phyloP scores from a whole-genome alignment of 2,888 invertebrate species.

The Aradus depressus region DNA sequence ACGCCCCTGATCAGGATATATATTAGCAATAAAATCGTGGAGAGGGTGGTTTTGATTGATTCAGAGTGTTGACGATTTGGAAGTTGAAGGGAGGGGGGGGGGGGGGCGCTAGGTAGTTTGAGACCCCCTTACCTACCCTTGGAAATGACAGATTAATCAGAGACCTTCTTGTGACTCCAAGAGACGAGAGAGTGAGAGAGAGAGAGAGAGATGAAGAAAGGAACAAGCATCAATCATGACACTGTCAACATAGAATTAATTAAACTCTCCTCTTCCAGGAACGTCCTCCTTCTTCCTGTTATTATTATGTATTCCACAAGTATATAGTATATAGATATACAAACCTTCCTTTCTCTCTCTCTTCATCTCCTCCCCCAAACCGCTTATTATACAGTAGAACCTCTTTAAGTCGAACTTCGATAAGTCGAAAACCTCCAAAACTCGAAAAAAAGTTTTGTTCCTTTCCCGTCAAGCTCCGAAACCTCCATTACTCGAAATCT shows the following conservation, averaged over 20 bases:
- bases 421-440: too few species aligned
- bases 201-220: conserved; percentile 23
- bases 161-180: conserved; percentile 20
- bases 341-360: not conserved
- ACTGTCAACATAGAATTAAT: conserved; percentile 28
- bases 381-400: too few species aligned
- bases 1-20: too few species aligned
- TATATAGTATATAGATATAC: not conserved
- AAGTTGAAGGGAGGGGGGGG: conserved; percentile 1
- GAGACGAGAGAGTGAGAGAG: conserved; percentile 11
- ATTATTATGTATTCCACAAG: conserved; percentile 17
- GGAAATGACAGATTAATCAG: conserved; percentile 28
- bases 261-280: conserved; percentile 22
- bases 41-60: too few species aligned
- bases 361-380: too few species aligned
- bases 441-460: too few species aligned
- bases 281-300: conserved; percentile 9
- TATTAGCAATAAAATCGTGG: too few species aligned
- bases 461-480: too few species aligned
- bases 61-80: too few species aligned
- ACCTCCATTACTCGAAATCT: too few species aligned
- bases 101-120: conserved; percentile 11
- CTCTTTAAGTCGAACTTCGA: too few species aligned
- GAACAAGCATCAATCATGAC: conserved; percentile 28
- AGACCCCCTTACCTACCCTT: conserved; percentile 14